A percentile compares a stretch with the other conserved stretches of the same genome.
Evolutionary conservation across 2,113 vertebrate genomes (phyloP).

Genomic region (Notothenia rossii): DNA sequence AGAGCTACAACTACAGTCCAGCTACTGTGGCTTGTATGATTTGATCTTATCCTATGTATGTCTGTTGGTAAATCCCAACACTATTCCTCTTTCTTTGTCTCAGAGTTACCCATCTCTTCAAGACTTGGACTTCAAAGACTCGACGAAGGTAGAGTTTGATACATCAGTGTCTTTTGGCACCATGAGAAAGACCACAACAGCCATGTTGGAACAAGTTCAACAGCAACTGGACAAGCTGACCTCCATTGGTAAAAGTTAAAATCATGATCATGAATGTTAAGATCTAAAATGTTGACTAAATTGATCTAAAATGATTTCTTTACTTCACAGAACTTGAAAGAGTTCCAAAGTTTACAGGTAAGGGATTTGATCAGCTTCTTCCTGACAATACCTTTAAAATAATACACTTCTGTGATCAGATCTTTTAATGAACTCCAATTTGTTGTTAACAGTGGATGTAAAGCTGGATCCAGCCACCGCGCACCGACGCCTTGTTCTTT

Average conservation of each 20-base stretch:
- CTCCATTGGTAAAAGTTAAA: conserved; percentile 54
- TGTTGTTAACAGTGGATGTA: conserved; percentile 61
- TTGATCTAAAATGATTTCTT: background rate
- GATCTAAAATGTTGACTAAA: accelerated
- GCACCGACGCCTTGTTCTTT: conserved; percentile 57
- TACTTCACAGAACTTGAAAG: conserved; percentile 65
- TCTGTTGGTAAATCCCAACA: background rate
- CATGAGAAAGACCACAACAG: conserved; percentile 37
- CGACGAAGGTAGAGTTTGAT: conserved; percentile 54
- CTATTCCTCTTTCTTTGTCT: background rate
- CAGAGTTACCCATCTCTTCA: conserved; percentile 57
- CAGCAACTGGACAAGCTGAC: conserved; percentile 60
- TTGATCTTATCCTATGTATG: background rate
- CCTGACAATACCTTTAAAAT: background rate
- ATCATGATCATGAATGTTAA: background rate
- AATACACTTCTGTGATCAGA: accelerated
- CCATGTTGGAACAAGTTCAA: conserved; percentile 40
- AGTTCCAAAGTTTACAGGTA: conserved; percentile 70
- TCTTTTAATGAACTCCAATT: background rate
- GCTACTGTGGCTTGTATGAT: background rate
- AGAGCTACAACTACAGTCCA: background rate
- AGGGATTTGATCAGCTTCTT: background rate
- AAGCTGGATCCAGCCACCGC: conserved; percentile 72
- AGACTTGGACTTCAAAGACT: background rate
- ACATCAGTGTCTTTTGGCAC: conserved; percentile 67